Base-by-base conservation (phyloP, 2,888 invertebrate genomes). In the Pherbina coryleti region DNA sequence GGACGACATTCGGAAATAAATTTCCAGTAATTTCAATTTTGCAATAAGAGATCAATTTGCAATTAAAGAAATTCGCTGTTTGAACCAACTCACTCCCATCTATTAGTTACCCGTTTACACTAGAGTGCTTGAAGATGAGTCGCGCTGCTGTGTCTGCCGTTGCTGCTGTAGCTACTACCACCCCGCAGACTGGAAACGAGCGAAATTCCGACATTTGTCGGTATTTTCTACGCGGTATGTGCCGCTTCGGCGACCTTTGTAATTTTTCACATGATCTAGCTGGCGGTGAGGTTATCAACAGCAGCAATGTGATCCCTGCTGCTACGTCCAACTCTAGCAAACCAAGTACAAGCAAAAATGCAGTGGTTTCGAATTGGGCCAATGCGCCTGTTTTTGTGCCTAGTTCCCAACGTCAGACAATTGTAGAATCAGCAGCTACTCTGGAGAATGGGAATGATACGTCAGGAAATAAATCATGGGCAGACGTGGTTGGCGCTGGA, bases 301-400 rank as follows among this genome's bases (percentile, higher is more conserved):
- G 44, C 74, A 76, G 34, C 57, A 44, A 28, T 14, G 37, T 37
- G 60, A 22, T 51, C 17, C 2, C 49, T 53, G n/a, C 31, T 66
- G 34, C 60, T 53, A 67, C 78, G 76, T 31, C 81, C 80, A 22
- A 19, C 37, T 8, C 44, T 17, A 73, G 31, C 49, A 82, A 83
- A 22, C 84, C 86, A 17, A 84, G 84, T 34, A 86, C 85, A 31
- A 88, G 88, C 78, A 82, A 80, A 80, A 78, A 69, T 79, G 75
- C 75, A 11, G 55, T 19, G 3, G 78, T 11, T 79, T 81, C 5
- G 9, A 86, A 86, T 79, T 89, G 89, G 89, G 88, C 76, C 3
- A 86, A 89, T 81, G 89, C 89, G 22, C 88, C 90, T 11, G 81
- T 85, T 57, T 89, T 89, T 83, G 85, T 89, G 79, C 89, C 89